Base-by-base conservation (phyloP, 2,888 invertebrate species). In the Ennomos erosarius region DNA sequence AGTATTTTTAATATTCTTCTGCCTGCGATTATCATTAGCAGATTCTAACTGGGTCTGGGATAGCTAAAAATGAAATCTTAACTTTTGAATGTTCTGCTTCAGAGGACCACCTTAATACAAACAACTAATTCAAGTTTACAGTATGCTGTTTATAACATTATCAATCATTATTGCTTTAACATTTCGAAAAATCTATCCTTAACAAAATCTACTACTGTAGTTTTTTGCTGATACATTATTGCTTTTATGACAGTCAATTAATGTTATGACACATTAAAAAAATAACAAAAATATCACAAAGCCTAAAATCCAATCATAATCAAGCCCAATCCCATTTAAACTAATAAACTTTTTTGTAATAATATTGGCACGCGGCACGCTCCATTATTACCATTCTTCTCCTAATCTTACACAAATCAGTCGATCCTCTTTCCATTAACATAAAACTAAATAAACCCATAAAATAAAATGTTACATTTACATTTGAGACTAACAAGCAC, bases 401-500 rank as follows among this genome's bases (percentile, higher is more conserved):
- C 74, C 75, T 80, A 81, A 76, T 75, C 85, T 83, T 86, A 89
- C 78, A 70, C 75, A 83, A 87, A 75, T 87, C 87, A 89, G 86
- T 89, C 88, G 83, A 82, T 81, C 81, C 78, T 81, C 80, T 76
- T 79, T 78, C 75, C 76, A 73, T 79, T 69, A 72, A 77, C 71
- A 73, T 74, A 80, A 69, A 69, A 75, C 75, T 78, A 78, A 79
- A 75, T 72, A 81, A 85, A 81, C 80, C 78, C 76, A 75, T 78
- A 76, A 74, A 80, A 79, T 76, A 80, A 77, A 62, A 64, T 73
- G 76, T 53, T 74, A 76, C 81, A 80, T 82, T 84, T 84, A 85
- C 76, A 86, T 90, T 87, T 87, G 90, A 88, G 88, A 90, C 90
- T 89, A 85, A 84, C 85, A 88, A 87, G 86, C 90, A 84, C 85